Conservation (phyloP, 2,888 invertebrate genomes). For the Aphrophora alni region DNA sequence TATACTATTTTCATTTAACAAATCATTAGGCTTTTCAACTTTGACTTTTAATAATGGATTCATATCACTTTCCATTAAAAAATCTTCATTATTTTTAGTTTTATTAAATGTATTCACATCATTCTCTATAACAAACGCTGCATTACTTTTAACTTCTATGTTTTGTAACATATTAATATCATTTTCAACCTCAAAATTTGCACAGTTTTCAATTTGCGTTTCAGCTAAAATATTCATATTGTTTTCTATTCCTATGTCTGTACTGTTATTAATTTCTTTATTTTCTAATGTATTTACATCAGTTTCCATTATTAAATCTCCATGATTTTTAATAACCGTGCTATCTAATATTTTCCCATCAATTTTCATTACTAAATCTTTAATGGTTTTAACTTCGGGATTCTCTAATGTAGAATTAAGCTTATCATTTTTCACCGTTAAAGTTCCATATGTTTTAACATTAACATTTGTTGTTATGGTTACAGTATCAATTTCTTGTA, state of each 20-base stretch:
- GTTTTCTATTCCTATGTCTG: too few species aligned
- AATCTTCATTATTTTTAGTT: not conserved
- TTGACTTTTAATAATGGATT: not conserved
- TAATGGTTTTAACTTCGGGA: not conserved
- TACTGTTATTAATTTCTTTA: too few species aligned
- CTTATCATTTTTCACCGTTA: not conserved
- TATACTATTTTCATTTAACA: not conserved
- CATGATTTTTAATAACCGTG: too few species aligned
- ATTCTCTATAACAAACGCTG: too few species aligned
- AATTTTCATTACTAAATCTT: not conserved
- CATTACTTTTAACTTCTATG: too few species aligned
- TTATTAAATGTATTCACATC: not conserved
- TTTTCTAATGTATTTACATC: too few species aligned
- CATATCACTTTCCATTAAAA: not conserved
- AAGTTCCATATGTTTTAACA: not conserved
- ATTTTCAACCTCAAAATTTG: too few species aligned
- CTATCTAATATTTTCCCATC: not conserved
- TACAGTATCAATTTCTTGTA: not conserved
- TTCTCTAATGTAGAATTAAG: not conserved
- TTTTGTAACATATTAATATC: too few species aligned
- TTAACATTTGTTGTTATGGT: not conserved
- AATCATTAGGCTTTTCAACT: not conserved
- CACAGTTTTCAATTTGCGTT: too few species aligned
- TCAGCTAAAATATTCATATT: too few species aligned
- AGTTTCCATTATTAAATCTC: too few species aligned